A percentile compares a stretch with the other conserved stretches of the same genome.
Evolutionary conservation across 2,797 vertebrate species (phyloP).

Genomic region (Buceros bicornis): DNA sequence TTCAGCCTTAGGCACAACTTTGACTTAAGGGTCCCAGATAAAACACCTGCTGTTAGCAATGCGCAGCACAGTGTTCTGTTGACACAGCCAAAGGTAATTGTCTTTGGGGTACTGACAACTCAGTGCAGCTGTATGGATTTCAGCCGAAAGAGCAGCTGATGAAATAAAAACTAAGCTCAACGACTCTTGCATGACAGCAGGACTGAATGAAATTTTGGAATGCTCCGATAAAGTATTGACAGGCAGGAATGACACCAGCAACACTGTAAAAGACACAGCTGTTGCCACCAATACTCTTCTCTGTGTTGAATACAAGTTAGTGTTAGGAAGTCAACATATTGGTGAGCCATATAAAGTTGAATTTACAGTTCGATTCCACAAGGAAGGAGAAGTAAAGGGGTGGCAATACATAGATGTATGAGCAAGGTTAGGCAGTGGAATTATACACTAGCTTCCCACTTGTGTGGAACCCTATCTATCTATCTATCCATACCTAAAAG

Average conservation of each 20-base stretch:
- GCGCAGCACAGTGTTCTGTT: background rate
- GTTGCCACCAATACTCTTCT: background rate
- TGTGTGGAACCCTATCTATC: background rate
- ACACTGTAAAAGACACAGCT: background rate
- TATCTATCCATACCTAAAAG: background rate
- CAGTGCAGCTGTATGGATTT: constrained; percentile 8
- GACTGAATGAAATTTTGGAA: background rate
- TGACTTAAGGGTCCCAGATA: background rate
- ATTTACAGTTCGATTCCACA: background rate
- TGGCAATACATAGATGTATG: background rate
- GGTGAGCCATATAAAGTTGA: background rate
- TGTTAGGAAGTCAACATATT: background rate
- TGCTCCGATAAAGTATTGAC: background rate
- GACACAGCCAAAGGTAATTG: background rate
- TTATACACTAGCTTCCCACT: background rate
- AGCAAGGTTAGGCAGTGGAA: background rate
- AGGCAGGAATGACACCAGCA: background rate
- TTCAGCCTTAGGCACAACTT: background rate
- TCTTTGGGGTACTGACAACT: background rate
- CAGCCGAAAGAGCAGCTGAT: constrained; percentile 20
- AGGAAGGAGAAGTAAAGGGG: background rate
- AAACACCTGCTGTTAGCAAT: background rate
- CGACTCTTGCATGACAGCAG: background rate
- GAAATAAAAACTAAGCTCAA: constrained; percentile 15
- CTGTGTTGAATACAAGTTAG: background rate